phyloP scores from a whole-genome alignment of 1,140 invertebrate species.

The Euborellia annulipes region DNA sequence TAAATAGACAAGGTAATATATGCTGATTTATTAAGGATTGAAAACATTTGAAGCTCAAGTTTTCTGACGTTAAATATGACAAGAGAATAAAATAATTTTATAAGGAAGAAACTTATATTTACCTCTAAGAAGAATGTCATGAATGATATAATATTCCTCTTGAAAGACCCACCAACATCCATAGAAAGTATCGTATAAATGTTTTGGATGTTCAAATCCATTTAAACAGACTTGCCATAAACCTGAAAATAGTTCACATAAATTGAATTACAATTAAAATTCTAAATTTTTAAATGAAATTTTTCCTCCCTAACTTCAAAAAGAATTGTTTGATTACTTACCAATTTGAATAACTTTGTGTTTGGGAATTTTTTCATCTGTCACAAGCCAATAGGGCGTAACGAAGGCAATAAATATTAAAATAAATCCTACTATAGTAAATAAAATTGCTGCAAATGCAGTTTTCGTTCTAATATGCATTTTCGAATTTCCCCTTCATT shows the following conservation, averaged over 20 bases:
- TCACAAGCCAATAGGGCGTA: slow-evolving; percentile 84
- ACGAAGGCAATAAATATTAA: slow-evolving; percentile 75
- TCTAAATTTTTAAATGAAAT: too few relatives aligned
- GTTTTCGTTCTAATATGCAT: slow-evolving; percentile 45
- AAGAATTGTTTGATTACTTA: too few relatives aligned
- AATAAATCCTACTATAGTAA: slow-evolving; percentile 48
- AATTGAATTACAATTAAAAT: too few relatives aligned
- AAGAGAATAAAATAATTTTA: too few relatives aligned
- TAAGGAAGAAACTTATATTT: slow-evolving; percentile 15
- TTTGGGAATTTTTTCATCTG: slow-evolving; percentile 59
- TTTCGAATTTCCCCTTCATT: too few relatives aligned
- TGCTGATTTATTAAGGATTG: too few relatives aligned
- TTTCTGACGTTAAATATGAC: too few relatives aligned
- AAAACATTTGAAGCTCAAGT: too few relatives aligned
- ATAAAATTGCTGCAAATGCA: slow-evolving; percentile 47
- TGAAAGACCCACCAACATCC: slow-evolving; percentile 88
- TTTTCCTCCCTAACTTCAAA: too few relatives aligned
- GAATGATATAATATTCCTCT: slow-evolving; percentile 82
- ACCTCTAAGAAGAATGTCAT: slow-evolving; percentile 58
- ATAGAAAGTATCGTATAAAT: slow-evolving; percentile 64
- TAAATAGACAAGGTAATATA: too few relatives aligned
- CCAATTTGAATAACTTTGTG: slow-evolving; percentile 69
- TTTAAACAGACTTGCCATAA: slow-evolving; percentile 88
- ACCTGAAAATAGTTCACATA: too few relatives aligned
- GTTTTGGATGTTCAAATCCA: slow-evolving; percentile 61